A percentile compares a stretch with the other conserved stretches of the same genome.
Evolutionary conservation across 2,113 vertebrate species (phyloP).

Genomic region (Nettapus auritus): DNA sequence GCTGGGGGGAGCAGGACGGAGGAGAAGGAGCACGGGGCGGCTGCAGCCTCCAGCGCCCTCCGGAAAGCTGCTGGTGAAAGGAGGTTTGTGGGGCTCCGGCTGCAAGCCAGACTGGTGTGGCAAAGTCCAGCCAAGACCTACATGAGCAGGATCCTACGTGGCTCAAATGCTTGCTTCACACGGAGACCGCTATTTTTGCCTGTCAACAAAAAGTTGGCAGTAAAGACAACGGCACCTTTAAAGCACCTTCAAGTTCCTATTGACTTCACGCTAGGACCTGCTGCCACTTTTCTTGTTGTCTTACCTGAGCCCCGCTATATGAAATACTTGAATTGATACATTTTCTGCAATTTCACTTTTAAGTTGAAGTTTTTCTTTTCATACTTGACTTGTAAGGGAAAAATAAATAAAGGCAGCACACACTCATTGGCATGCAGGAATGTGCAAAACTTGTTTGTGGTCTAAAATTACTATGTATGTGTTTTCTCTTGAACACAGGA

Average conservation of each 20-base stretch:
- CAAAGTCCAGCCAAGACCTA: neutral
- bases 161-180: neutral
- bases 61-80: neutral
- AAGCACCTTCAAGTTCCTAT: neutral
- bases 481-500: neutral
- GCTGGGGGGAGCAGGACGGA: neutral
- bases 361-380: neutral
- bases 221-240: neutral
- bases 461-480: neutral
- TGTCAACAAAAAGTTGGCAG: neutral
- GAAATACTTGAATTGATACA: neutral
- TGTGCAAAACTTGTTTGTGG: neutral
- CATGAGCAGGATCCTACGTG: neutral
- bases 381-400: neutral
- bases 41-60: neutral
- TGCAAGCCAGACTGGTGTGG: neutral
- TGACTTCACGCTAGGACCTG: neutral
- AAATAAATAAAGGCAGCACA: neutral
- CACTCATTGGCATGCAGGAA: neutral
- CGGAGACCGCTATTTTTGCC: neutral
- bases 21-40: neutral
- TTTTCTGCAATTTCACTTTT: neutral
- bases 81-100: neutral
- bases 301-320: neutral
- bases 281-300: neutral